Evolutionary conservation across 2,888 invertebrate genomes (phyloP), one percentile per base, ranked within the genome.

Genomic region (Lepidochitona cinerea): DNA sequence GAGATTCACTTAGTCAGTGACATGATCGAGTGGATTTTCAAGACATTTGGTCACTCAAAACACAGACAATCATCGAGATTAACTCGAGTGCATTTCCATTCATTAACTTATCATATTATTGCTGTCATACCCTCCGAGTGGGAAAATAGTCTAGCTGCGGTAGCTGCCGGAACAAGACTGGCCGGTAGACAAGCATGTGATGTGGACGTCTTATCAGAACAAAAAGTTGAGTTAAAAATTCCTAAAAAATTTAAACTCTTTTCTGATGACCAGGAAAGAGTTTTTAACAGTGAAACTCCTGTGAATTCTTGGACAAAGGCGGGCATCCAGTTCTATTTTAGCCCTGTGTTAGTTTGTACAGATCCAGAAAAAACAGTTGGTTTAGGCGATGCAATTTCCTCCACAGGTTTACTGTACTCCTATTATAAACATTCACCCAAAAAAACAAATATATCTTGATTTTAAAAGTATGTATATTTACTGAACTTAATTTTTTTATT

Each of bases 81-180:
- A 36, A 90, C 91, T 26, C 80, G 92, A 54, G 87, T 92, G 37
- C 92, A 92, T 80, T 92, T 92, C 78, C 91, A 91, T 76, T 91
- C 89, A n/a, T 83, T 92, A 26, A 91, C 91, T 2, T 92, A 88
- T 80, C 92, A 92, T 81, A 89, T 92, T 32, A 86, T 91, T 73
- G 91, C 89, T 18, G 80, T 81, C 7, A 73, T 83, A n/a, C 80
- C 83, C 5, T 83, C 85, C 29, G 88, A 87, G 54, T 92, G 92
- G 92, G 83, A 83, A 12, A 91, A 92, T 77, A 83, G 87, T 29
- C 87, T 84, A 4, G 86, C 90, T 0, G 90, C 91, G 12, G 83
- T 91, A 6, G 90, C 91, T n/a, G 91, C 91, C 2, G 92, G 92
- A 26, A 90, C 92, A 2, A 80, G 89, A 72, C 80, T 89, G 66